Percentiles rank a stretch among this genome's conserved stretches.
Conservation (phyloP, 2,888 invertebrate genomes). For the Torymus texanus region DNA sequence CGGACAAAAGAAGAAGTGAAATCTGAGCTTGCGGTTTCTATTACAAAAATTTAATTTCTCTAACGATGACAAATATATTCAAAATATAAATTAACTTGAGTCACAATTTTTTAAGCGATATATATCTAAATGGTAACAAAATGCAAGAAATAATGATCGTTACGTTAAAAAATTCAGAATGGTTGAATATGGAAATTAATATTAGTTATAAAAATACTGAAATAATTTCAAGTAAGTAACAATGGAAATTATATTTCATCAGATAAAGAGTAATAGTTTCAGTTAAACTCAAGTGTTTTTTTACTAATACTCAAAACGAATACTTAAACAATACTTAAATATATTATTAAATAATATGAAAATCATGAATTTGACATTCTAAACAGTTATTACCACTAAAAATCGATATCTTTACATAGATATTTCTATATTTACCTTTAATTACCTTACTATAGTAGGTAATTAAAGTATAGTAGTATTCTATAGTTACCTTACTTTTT, state of each 20-base stretch:
- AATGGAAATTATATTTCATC: background rate
- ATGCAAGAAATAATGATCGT: background rate
- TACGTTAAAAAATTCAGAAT: background rate
- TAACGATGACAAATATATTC: background rate
- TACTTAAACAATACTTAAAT: too few species aligned
- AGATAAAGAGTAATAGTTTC: background rate
- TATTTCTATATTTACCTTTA: too few species aligned
- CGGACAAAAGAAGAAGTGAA: background rate
- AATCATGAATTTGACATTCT: too few species aligned
- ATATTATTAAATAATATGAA: too few species aligned
- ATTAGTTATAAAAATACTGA: background rate
- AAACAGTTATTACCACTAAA: too few species aligned
- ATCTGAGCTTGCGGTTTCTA: background rate
- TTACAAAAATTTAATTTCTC: too few species aligned
- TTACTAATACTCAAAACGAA: background rate
- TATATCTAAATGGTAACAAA: background rate
- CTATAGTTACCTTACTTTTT: too few species aligned
- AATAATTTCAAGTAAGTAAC: slow-evolving; percentile 2
- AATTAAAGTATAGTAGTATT: too few species aligned
- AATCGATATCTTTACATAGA: too few species aligned
- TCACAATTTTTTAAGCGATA: background rate
- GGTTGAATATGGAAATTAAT: background rate
- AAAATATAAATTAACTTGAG: background rate
- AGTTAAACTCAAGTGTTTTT: background rate
- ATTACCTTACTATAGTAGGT: too few species aligned